phyloP scores from a whole-genome alignment of 2,797 vertebrate genomes.

The Petrocephalus sullivani region DNA sequence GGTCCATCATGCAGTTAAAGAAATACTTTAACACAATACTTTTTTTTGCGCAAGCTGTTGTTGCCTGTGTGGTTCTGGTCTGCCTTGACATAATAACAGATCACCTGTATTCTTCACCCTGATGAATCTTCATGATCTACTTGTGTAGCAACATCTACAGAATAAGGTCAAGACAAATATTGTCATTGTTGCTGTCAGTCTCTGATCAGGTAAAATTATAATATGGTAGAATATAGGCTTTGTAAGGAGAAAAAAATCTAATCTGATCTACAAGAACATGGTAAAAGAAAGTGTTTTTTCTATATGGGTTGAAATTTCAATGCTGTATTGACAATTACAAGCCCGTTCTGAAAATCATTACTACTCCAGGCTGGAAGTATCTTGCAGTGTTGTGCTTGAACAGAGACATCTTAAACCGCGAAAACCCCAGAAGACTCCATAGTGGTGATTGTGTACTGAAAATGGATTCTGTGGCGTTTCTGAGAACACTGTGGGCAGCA shows the following conservation, averaged over 20 bases:
- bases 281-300: not conserved
- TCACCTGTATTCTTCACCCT: not conserved
- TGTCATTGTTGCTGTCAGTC: not conserved
- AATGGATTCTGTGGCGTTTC: not conserved
- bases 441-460: not conserved
- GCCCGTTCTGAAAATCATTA: not conserved
- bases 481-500: not conserved
- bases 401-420: not conserved
- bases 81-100: not conserved
- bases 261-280: not conserved
- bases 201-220: not conserved
- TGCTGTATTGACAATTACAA: not conserved
- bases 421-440: conserved; percentile 3
- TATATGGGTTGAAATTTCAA: not conserved
- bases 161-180: not conserved
- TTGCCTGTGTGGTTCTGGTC: not conserved
- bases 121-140: not conserved
- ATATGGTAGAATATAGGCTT: not conserved
- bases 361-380: conserved; percentile 20
- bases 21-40: not conserved
- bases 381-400: conserved; percentile 15
- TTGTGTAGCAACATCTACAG: not conserved
- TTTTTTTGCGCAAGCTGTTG: not conserved
- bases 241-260: not conserved
- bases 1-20: conserved; percentile 11